Base-by-base conservation (phyloP, 2,888 invertebrate genomes). In the Amblyjoppa proteus region DNA sequence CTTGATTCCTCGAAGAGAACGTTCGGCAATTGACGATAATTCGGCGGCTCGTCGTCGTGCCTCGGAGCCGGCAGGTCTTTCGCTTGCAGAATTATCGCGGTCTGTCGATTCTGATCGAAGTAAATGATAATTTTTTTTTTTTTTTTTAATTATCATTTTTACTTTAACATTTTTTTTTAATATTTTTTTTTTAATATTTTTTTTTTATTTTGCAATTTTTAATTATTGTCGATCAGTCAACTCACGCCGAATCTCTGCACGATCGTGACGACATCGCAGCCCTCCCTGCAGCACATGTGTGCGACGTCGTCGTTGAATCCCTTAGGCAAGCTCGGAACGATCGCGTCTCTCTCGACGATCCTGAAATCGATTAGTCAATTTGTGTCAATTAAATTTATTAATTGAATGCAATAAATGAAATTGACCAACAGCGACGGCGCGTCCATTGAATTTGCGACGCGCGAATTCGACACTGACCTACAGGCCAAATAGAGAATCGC, bases 401-500 rank as follows among this genome's bases (percentile, higher is more conserved):
- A 81, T 69, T 66, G 45, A 25, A 13, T 28, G 34, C 68, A 66
- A n/a, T 68, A n/a, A 78, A 77, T 25, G 34, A 6, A 11, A 53
- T 25, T 28, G 58, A 25, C 28, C 1, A 28, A 58, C 0, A 64
- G n/a, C 53, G 20, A 61, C 1, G 1, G 13, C 34, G 13, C 34
- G 13, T 28, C 34, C 16, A 61, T 11, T 6, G 31, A 61, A 61
- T 61, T 34, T 31, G 6, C 20, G 28, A 61, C 5, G n/a, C 20
- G 53, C 53, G 20, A 53, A 20, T 41, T 45, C n/a, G 2, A 34
- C 56, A 78, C 87, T 84, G 71, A 91, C 91, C 87, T 73, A 85
- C 91, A 90, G 28, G 74, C 79, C 6, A 91, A 85, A 78, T 76
- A 88, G n/a, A 91, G 49, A 31, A 91, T 71, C 7, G 91, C 90